Evolutionary conservation across 2,888 invertebrate species (phyloP), one percentile per base, ranked within the genome.

Genomic region (Sialis fuliginosa): DNA sequence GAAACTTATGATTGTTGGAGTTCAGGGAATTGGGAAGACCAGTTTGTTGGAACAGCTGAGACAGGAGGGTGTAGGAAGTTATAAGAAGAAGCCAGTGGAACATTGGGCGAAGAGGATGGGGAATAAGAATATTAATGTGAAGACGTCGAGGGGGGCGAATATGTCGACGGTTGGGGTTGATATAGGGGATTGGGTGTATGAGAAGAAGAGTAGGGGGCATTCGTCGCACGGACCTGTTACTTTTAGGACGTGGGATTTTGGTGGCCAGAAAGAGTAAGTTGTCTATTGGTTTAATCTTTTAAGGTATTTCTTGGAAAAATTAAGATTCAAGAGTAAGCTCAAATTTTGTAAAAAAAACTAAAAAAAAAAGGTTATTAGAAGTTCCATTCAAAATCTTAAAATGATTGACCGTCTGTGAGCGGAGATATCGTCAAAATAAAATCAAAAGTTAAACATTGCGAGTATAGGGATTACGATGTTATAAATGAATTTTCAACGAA

Each of bases 241-340:
- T 31, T 92, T 92, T 66, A 70, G 95, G 46, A 97, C 97, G 0
- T 98, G 97, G 97, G 98, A 98, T 66, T 98, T 98, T 66, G 96
- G 96, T 5, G 97, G 97, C 0, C 97, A 96, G 68, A 81, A 84
- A 60, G 97, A 98, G 77, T 81, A 56, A 66, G 71, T 65, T 34
- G 6, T 9, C n/a, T 10, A 12, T n/a, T 31, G 12, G 12, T 48
- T 42, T 42, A 37, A 46, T 39, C 35, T 35, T 35, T 35, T n/a
- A n/a, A n/a, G n/a, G n/a, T n/a, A n/a, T n/a, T n/a, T n/a, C n/a
- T n/a, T 9, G 34, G 34, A 34, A 34, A n/a, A n/a, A n/a, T n/a
- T n/a, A n/a, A n/a, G n/a, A n/a, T n/a, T n/a, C n/a, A n/a, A n/a
- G n/a, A n/a, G n/a, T n/a, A n/a, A n/a, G n/a, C n/a, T n/a, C n/a